Evolutionary conservation across 2,888 invertebrate species (phyloP), one percentile per base, ranked within the genome.

Genomic region (Pachydiplax longipennis): DNA sequence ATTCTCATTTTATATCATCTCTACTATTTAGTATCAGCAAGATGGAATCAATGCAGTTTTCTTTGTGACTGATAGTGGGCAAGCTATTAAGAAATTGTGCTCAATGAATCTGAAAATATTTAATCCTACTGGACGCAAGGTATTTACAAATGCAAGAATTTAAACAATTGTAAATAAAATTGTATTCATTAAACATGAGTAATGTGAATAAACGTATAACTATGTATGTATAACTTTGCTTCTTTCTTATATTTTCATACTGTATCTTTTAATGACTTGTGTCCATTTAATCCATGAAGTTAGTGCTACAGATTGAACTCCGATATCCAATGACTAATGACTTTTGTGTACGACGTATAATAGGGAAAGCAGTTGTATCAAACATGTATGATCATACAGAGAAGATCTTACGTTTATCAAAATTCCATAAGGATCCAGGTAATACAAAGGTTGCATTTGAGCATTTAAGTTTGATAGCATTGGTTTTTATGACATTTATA

Each of bases 381-480:
- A 87, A 87, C 18, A 87, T 61, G 87, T 87, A 87, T 37, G 61
- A 61, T 35, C 10, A 58, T 61, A 31, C 40, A 37, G 61, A 87
- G 18, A 87, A 61, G 61, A 4, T 35, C 37, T 35, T 87, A 22
- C 18, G 12, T n/a, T 61, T 87, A 13, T 37, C 31, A 37, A 87
- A 87, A 61, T 87, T 87, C 35, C 87, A 87, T 13, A 37, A 61
- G 18, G 65, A 87, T 87, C 22, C 61, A 61, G 87, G 87, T 87
- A 61, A 37, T 22, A 0, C 6, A 44, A n/a, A n/a, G 37, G 8
- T 44, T 12, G 25, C 25, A 48, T 48, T 22, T 18, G n/a, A 65
- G 22, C n/a, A 22, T n/a, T 65, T n/a, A 22, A 22, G 18, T 61
- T 22, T 1, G 18, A 22, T 61, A 61, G 2, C 61, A n/a, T n/a